phyloP scores from a whole-genome alignment of 1,140 invertebrate genomes.

The Ips nitidus region DNA sequence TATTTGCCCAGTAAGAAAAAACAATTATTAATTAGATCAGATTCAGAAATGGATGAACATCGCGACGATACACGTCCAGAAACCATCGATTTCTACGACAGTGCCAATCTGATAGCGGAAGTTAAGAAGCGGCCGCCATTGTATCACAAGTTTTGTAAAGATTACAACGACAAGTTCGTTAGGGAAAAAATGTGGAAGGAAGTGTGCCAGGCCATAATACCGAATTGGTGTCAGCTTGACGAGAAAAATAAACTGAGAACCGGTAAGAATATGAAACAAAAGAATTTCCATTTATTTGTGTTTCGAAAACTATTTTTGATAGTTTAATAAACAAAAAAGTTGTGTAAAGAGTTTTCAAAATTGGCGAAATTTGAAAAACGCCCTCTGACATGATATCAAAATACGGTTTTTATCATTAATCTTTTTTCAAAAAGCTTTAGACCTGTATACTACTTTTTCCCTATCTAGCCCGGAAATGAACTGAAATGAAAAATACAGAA shows the following conservation, averaged over 20 bases:
- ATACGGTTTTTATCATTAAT: too few relatives aligned
- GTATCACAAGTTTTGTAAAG: conserved; percentile 1
- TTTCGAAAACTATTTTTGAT: too few relatives aligned
- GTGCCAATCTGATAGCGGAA: not conserved
- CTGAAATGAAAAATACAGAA: too few relatives aligned
- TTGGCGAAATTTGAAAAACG: not conserved
- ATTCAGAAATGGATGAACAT: not conserved
- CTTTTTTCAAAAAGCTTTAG: too few relatives aligned
- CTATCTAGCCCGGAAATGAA: too few relatives aligned
- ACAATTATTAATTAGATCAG: not conserved
- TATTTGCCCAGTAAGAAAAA: not conserved
- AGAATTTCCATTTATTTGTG: too few relatives aligned
- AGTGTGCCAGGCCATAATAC: conserved; percentile 8
- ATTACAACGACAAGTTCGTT: conserved; percentile 4
- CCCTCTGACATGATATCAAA: not conserved
- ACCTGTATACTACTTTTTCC: too few relatives aligned
- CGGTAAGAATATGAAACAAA: not conserved
- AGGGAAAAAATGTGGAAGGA: conserved; percentile 5
- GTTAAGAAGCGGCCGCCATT: conserved; percentile 8
- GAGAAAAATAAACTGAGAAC: not conserved
- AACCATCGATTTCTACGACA: not conserved
- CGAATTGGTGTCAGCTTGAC: not conserved
- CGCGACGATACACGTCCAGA: not conserved
- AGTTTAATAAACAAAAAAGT: too few relatives aligned
- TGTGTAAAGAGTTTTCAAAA: not conserved